Evolutionary conservation across 2,888 invertebrate genomes (phyloP).

Genomic region (Ennomos quercinarius): DNA sequence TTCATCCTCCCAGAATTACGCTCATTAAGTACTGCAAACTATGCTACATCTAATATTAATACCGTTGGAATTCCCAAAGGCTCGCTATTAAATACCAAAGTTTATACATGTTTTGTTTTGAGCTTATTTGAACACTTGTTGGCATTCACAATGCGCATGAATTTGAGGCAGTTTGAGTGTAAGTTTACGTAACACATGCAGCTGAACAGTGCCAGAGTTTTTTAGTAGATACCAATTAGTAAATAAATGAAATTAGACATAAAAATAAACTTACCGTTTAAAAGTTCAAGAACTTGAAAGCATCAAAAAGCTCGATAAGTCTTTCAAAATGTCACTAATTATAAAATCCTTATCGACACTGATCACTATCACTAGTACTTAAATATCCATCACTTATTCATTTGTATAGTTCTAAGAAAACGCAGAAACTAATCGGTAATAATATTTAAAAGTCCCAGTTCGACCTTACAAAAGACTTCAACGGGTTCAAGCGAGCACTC

Average conservation of each 20-base stretch:
- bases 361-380: constrained; percentile 30
- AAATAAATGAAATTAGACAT: not conserved
- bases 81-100: constrained; percentile 20
- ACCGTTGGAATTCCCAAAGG: constrained; percentile 1
- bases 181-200: constrained; percentile 15
- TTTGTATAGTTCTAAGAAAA: constrained; percentile 15
- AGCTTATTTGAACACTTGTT: constrained; percentile 25
- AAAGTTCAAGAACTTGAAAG: constrained; percentile 22
- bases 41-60: not conserved
- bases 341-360: constrained; percentile 32
- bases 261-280: constrained; percentile 27
- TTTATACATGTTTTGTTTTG: constrained; percentile 15
- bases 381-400: constrained; percentile 19
- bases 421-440: constrained; percentile 9
- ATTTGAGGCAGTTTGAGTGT: constrained; percentile 4
- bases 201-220: not conserved
- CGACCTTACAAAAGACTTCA: constrained; percentile 58
- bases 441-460: constrained; percentile 27
- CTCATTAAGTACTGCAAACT: constrained; percentile 1
- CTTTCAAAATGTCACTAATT: constrained; percentile 29
- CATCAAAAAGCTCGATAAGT: constrained; percentile 19
- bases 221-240: not conserved
- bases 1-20: constrained; percentile 5
- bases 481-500: constrained; percentile 66
- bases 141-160: constrained; percentile 12